phyloP scores from a whole-genome alignment of 2,888 invertebrate species.

The Macaria notata region DNA sequence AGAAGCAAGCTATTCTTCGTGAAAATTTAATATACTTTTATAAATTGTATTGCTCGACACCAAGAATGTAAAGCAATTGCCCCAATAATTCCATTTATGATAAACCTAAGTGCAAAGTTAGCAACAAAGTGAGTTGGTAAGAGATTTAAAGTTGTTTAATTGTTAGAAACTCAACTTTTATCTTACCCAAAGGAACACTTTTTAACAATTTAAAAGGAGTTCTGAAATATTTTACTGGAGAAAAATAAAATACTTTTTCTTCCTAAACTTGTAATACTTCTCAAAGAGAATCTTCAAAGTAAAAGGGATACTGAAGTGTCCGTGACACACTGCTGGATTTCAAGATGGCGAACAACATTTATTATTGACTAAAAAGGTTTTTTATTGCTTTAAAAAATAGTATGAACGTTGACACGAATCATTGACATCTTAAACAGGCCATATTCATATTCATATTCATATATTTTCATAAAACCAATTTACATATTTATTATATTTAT shows the following conservation, averaged over 20 bases:
- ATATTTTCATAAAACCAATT: too few relatives aligned
- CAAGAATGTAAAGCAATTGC: too few relatives aligned
- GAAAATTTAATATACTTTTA: too few relatives aligned
- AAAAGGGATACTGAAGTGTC: slow-evolving; percentile 42
- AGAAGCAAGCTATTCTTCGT: too few relatives aligned
- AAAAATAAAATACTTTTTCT: slow-evolving; percentile 44
- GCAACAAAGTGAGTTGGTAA: slow-evolving; percentile 2
- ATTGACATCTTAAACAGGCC: too few relatives aligned
- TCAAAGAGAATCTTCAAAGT: slow-evolving; percentile 52
- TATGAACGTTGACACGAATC: too few relatives aligned
- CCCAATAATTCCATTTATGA: background rate
- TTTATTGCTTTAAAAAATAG: too few relatives aligned
- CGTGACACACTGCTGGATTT: slow-evolving; percentile 7
- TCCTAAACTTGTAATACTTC: slow-evolving; percentile 56
- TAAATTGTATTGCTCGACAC: too few relatives aligned
- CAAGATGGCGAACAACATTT: background rate
- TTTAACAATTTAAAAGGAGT: slow-evolving; percentile 40
- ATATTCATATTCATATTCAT: too few relatives aligned
- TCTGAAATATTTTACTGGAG: slow-evolving; percentile 39
- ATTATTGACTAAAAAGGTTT: too few relatives aligned
- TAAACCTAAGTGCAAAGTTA: slow-evolving; percentile 9
- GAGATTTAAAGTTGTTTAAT: slow-evolving; percentile 20
- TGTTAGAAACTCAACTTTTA: slow-evolving; percentile 32
- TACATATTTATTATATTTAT: too few relatives aligned
- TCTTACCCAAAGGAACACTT: slow-evolving; percentile 36